Base-by-base conservation (phyloP, 1,140 invertebrate species). In the Pseudoatta argentina region DNA sequence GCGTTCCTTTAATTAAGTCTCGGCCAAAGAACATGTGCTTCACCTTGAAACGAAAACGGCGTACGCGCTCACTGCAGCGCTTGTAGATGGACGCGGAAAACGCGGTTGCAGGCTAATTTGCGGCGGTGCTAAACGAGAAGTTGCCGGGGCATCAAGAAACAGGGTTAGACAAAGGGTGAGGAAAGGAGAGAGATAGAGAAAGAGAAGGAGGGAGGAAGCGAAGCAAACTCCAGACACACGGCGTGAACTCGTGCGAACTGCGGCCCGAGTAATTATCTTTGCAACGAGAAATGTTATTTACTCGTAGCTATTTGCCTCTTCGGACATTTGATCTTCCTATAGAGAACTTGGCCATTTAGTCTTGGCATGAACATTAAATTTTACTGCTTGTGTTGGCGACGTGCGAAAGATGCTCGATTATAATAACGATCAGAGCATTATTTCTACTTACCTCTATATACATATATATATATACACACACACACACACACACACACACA, bases 261-360 rank as follows among this genome's bases (percentile, higher is more conserved):
- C 79, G 86, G 61, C 76, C 64, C 69, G 83, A 87, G 75, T 89
- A 88, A 89, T 89, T 88, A 89, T 86, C 86, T 67, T 83, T 75
- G 24, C 67, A 73, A 30, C 86, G 48, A 61, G 78, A 83, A 83
- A 83, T 73, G 86, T 87, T 87, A 73, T 86, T 86, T 87, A 83
- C 86, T 66, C 27, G 39, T 66, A 64, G 21, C 78, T 73, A 34
- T 51, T 83, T 34, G 16, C 76, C 39, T 55, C 55, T 78, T 83
- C 79, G 79, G 79, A 83, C 79, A 83, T 73, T 83, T 64, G 76
- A 69, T 88, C 82, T 85, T 77, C 51, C 75, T 55, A 69, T 78
- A 55, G 67, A 48, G 55, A 75, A 83, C 61, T 73, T 79, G 48
- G 67, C 61, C 69, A 64, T 72, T 82, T 82, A 73, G 21, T 66